phyloP scores from a whole-genome alignment of 2,797 vertebrate genomes.

The Trematomus bernacchii region DNA sequence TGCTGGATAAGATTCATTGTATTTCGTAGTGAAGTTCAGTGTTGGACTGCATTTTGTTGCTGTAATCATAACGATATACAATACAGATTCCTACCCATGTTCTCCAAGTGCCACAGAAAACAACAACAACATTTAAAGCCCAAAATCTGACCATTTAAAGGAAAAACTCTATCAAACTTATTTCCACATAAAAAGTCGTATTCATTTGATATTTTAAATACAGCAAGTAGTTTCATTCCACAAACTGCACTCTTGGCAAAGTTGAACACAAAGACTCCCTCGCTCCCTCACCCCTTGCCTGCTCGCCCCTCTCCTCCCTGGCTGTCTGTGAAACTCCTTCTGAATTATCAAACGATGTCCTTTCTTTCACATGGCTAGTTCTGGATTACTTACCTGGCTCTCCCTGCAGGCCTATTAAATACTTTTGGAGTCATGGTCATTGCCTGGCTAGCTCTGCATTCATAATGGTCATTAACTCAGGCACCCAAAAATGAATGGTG shows the following conservation, averaged over 20 bases:
- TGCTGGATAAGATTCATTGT: too few relatives aligned
- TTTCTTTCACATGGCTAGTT: conserved; percentile 67
- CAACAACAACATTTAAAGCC: too few relatives aligned
- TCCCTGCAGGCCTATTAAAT: conserved; percentile 72
- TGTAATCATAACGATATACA: too few relatives aligned
- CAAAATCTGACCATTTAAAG: too few relatives aligned
- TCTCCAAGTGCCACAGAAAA: too few relatives aligned
- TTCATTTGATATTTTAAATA: not conserved
- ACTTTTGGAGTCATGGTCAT: conserved; percentile 65
- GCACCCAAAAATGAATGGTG: conserved; percentile 72
- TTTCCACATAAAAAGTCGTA: not conserved
- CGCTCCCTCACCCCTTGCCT: not conserved
- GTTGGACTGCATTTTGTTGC: too few relatives aligned
- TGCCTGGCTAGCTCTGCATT: conserved; percentile 72
- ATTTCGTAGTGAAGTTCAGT: too few relatives aligned
- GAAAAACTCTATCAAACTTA: too few relatives aligned
- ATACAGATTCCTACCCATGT: too few relatives aligned
- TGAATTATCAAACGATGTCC: conserved; percentile 62
- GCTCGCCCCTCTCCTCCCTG: not conserved
- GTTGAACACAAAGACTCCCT: conserved; percentile 13
- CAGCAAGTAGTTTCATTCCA: not conserved
- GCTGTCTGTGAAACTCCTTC: conserved; percentile 44
- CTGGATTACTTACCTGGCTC: conserved; percentile 70
- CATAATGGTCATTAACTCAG: conserved; percentile 81
- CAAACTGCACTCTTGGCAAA: conserved; percentile 5